Base-by-base conservation (phyloP, 1,140 invertebrate species). In the Calephelis virginiensis region DNA sequence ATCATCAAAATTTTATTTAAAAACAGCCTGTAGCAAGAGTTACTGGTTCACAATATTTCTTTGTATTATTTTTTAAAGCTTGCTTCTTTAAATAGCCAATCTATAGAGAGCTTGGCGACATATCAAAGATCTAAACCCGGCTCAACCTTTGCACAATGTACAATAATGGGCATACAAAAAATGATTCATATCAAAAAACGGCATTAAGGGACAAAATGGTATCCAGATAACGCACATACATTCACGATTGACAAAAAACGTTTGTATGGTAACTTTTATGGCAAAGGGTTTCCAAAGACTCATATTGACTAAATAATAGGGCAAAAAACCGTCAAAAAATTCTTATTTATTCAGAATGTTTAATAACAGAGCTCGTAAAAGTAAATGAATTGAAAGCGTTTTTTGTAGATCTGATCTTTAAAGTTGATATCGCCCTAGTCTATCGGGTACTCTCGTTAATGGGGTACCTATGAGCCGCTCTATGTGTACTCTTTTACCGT, bases 381-480 rank as follows among this genome's bases (percentile, higher is more conserved):
- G 78, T 87, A 82, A 80, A 70, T 76, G 69, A 63, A 73, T 73
- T 77, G 69, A 69, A 68, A 72, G 68, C 65, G 72, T 69, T 71
- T 73, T 83, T 90, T 86, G 82, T 91, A 80, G 85, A 88, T 85
- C 79, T 77, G 86, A 89, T 91, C 81, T 82, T 80, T 80, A 75
- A 80, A 85, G 81, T 75, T 77, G 86, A 89, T 91, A 91, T 86
- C 78, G 79, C 80, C 76, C 73, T 80, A 75, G 76, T 73, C 76
- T 78, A 74, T 80, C 71, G 80, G 80, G 82, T 81, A 91, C 82
- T 89, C 81, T 83, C 77, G 75, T 86, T 91, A 89, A 91, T 91
- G 85, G 86, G 81, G 82, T 86, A 88, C 84, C 86, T 86, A 89
- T 83, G 81, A 85, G 73, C 77, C 83, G 89, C 89, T 91, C 81